phyloP scores from a whole-genome alignment of 2,888 invertebrate genomes.

The Caradrina kadenii region DNA sequence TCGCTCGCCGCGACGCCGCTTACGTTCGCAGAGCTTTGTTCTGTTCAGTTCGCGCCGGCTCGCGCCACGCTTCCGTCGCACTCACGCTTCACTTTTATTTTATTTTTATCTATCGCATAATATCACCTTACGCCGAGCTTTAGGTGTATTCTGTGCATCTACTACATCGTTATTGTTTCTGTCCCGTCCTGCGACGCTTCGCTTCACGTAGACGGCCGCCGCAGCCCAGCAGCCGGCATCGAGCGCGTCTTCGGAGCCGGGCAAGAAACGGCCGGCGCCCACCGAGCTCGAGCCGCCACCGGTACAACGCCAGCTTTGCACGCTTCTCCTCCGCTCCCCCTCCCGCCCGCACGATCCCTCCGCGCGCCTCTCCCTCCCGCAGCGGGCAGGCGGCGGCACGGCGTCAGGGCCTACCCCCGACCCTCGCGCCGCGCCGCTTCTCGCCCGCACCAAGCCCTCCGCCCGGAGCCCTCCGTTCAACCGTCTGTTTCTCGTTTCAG shows the following conservation, averaged over 20 bases:
- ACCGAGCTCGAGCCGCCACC: constrained; percentile 93
- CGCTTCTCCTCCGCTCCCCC: constrained; percentile 87
- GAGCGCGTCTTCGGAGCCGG: constrained; percentile 94
- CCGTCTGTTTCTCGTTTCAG: constrained; percentile 93
- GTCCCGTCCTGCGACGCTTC: constrained; percentile 91
- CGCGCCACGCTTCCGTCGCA: constrained; percentile 90
- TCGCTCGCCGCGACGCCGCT: constrained; percentile 89
- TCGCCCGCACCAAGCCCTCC: constrained; percentile 77
- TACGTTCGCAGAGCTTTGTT: constrained; percentile 88
- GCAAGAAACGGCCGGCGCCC: constrained; percentile 98
- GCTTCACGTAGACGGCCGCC: constrained; percentile 90
- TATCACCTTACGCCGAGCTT: constrained; percentile 90
- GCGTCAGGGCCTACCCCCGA: constrained; percentile 75
- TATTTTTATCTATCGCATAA: constrained; percentile 89
- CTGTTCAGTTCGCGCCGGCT: constrained; percentile 86
- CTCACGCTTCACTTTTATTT: constrained; percentile 90
- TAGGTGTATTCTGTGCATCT: constrained; percentile 91
- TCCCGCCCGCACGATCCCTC: constrained; percentile 80
- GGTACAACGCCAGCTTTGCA: constrained; percentile 95
- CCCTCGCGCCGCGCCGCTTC: constrained; percentile 80
- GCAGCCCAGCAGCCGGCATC: constrained; percentile 92
- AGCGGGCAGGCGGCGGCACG: constrained; percentile 72
- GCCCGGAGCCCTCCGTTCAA: constrained; percentile 76
- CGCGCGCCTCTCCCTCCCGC: constrained; percentile 75
- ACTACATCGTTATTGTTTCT: constrained; percentile 91